Conservation (phyloP, 2,113 vertebrate species). For the Ariopsis seemanni region DNA sequence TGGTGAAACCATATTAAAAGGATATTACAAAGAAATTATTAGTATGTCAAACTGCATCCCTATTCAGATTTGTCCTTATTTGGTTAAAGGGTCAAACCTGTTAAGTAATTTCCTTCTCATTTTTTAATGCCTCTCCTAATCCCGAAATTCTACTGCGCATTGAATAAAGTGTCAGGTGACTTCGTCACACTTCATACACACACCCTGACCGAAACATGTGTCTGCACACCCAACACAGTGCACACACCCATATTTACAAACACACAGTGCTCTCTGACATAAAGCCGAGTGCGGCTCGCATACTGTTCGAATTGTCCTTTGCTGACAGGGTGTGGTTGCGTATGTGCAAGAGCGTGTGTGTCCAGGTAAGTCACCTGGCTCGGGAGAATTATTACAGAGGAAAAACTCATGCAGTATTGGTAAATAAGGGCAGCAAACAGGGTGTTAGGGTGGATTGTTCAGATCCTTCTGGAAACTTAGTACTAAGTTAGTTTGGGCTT, state of each 20-base stretch:
- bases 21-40: neutral
- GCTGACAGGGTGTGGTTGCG: constrained; percentile 32
- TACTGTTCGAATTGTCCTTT: constrained; percentile 25
- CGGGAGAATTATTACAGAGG: constrained; percentile 18
- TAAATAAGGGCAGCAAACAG: constrained; percentile 22
- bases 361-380: constrained; percentile 25
- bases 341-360: constrained; percentile 19
- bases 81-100: neutral
- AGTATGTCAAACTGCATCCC: too few relatives aligned
- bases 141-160: neutral
- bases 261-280: constrained; percentile 51
- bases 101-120: neutral
- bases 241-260: constrained; percentile 32
- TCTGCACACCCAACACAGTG: constrained; percentile 4
- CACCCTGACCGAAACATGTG: constrained; percentile 40
- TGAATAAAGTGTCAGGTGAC: constrained; percentile 10
- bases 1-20: too few relatives aligned
- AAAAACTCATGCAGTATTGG: constrained; percentile 36
- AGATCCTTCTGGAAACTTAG: constrained; percentile 7
- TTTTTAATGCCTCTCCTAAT: neutral
- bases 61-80: neutral
- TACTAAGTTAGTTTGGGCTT: neutral
- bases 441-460: constrained; percentile 5
- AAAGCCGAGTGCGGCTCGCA: constrained; percentile 27
- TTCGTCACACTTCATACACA: constrained; percentile 21